Evolutionary conservation across 23 tunicate species (phyloP).

Genomic region (Oikopleura vanhoeffeni): DNA sequence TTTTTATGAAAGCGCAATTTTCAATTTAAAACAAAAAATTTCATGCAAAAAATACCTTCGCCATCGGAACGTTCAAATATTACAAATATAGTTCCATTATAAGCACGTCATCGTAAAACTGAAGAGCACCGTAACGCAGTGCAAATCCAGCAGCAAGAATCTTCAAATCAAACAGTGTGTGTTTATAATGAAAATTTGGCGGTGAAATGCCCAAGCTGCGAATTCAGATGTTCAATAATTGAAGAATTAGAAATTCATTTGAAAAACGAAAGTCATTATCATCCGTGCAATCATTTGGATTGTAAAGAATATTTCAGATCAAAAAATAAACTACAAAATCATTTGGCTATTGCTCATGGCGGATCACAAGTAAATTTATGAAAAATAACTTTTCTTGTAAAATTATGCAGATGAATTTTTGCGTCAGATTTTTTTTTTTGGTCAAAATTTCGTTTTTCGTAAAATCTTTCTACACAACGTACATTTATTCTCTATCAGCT

Average conservation of each 20-base stretch:
- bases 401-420: no score
- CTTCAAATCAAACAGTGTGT: not conserved
- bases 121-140: not conserved
- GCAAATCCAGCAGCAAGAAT: not conserved
- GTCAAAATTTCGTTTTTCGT: not conserved
- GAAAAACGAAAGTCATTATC: not conserved
- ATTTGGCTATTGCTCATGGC: not conserved
- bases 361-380: not conserved
- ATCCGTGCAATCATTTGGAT: not conserved
- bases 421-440: no score
- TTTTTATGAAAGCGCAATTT: no score
- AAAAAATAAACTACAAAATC: not conserved
- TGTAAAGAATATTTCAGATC: not conserved
- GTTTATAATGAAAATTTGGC: not conserved
- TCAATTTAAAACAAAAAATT: no score
- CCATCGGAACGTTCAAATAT: no score
- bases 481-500: no score
- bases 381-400: no score
- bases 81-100: no score
- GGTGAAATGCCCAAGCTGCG: constrained; percentile 11
- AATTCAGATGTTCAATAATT: not conserved
- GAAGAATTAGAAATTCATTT: not conserved
- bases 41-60: no score
- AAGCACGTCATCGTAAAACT: not conserved
- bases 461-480: not conserved